These are phyloP conservation scores for Eretmochelys imbricata DNA, from an alignment of 2,113 vertebrate species.

Conservation along the genomic window DNA sequence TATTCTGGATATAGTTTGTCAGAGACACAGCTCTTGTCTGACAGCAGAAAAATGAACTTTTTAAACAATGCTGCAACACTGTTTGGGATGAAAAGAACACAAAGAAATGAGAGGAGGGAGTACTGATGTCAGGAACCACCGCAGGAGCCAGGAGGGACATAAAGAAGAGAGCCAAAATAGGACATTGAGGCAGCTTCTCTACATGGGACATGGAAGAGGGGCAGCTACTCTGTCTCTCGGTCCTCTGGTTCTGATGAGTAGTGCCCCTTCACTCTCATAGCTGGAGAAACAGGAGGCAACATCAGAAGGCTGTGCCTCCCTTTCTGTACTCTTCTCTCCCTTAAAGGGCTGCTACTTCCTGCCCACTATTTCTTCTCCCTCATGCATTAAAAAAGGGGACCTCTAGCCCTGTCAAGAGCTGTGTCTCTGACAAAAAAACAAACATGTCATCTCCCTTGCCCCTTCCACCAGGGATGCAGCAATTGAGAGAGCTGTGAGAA, in stretches of 20 bases:
- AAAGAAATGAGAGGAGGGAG: neutral
- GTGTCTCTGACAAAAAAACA: neutral
- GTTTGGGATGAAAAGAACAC: neutral
- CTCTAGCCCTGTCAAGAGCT: neutral
- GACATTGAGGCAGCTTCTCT: slow-evolving; percentile 1
- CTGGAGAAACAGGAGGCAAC: neutral
- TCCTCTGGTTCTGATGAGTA: slow-evolving; percentile 52
- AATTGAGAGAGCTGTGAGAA: neutral
- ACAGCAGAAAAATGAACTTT: neutral
- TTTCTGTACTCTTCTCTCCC: neutral
- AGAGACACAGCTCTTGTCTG: neutral
- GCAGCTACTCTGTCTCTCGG: slow-evolving; percentile 46
- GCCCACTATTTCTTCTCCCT: neutral
- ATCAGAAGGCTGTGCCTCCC: neutral
- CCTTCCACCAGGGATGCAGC: neutral
- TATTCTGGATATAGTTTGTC: neutral
- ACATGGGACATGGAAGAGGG: neutral
- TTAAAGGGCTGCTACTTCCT: neutral
- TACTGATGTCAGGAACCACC: neutral
- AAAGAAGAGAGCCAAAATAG: neutral
- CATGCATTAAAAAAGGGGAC: neutral
- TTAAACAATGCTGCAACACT: neutral
- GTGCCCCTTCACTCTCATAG: slow-evolving; percentile 24
- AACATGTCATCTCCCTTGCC: neutral
- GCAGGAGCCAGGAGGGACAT: neutral